Conservation (phyloP, 2,888 invertebrate genomes). For the Uropetala carovei region DNA sequence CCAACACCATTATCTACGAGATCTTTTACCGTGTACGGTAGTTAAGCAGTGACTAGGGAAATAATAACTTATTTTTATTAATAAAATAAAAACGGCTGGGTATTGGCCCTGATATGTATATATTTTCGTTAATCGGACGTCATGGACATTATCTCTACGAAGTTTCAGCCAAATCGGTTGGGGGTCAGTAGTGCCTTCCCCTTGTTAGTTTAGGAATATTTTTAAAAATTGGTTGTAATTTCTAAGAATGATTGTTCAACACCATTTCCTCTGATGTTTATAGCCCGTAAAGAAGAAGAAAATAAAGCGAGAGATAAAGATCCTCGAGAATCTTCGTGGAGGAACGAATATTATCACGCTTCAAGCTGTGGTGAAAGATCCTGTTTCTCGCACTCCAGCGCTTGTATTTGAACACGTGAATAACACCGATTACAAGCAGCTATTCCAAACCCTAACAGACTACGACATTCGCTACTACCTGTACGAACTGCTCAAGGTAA, state of each 20-base stretch:
- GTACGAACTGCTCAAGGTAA: conserved; percentile 96
- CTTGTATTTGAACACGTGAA: conserved; percentile 99
- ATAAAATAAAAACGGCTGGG: too few species aligned
- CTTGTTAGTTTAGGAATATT: too few species aligned
- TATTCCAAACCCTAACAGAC: conserved; percentile 99
- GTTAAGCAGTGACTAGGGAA: too few species aligned
- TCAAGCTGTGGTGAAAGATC: conserved; percentile 99
- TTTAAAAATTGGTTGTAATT: background rate
- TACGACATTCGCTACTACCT: conserved; percentile 99
- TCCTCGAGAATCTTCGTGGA: conserved; percentile 98
- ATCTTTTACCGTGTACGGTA: too few species aligned
- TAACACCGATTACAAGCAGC: conserved; percentile 99
- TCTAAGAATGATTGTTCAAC: conserved; percentile 47
- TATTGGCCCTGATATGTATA: too few species aligned
- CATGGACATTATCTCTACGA: too few species aligned
- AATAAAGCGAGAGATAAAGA: conserved; percentile 99
- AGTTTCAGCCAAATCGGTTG: too few species aligned
- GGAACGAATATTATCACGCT: conserved; percentile 99
- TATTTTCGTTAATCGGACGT: too few species aligned
- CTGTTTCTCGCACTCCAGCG: conserved; percentile 98
- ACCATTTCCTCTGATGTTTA: conserved; percentile 72
- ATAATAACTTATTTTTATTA: too few species aligned
- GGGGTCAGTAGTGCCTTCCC: too few species aligned
- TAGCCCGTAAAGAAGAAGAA: conserved; percentile 99
- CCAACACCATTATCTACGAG: too few species aligned